Base-by-base conservation (phyloP, 1,140 invertebrate species). In the Drosophila takahashii region DNA sequence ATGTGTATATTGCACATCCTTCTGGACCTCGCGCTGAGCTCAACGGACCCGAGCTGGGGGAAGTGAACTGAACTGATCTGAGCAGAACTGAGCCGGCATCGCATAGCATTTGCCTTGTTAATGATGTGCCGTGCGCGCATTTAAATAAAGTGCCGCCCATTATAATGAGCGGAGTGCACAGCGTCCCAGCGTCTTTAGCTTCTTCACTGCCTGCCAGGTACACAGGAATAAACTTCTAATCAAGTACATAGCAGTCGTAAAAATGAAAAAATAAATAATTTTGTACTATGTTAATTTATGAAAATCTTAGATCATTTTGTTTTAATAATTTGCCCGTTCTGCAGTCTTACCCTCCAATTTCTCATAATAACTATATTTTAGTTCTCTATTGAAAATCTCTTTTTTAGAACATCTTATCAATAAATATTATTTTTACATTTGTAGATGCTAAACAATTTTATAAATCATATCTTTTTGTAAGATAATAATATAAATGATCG, bases 101-200 rank as follows among this genome's bases (percentile, higher is more conserved):
- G 47, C 29, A 66, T 58, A 45, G 74, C 83, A 77, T 79, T 86
- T 79, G 83, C 84, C 83, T 86, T 83, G 84, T 89, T 86, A 86
- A 86, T 86, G 83, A 86, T 86, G 83, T 86, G 83, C 84, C 84
- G 66, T 89, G 83, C 58, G 83, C 79, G 79, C 84, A 87, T 86
- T 86, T 86, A 86, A 86, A 86, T 87, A 83, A 86, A 86, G 83
- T 86, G 84, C 83, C 79, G 79, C 83, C 83, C 79, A 86, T 86
- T 87, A 86, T 86, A 86, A 86, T 86, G 83, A 86, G 83, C 66
- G 73, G 45, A 61, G 65, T 34, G 75, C 75, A 76, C 67, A 65
- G 45, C 58, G 60, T 77, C 75, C 32, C 51, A 8, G 18, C 47
- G 11, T 56, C 50, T 26, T 22, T 44, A 45, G 42, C 47, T 72